Evolutionary conservation across 1,140 invertebrate genomes (phyloP), one percentile per base, ranked within the genome.

Genomic region (Copidosoma floridanum): DNA sequence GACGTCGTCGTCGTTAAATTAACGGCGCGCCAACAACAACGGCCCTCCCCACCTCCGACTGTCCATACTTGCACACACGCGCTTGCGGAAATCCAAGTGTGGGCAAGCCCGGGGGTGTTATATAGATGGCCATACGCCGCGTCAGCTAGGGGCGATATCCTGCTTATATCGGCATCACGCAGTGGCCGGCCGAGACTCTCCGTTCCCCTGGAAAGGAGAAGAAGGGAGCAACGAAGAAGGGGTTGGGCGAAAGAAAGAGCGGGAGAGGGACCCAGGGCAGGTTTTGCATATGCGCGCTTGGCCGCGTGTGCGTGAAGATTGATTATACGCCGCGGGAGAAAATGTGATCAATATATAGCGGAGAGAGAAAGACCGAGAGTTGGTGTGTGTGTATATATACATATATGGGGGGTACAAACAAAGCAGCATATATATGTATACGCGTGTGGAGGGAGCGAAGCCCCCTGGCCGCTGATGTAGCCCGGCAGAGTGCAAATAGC

Each of bases 271-370:
- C 63, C 69, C 60, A 71, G 68, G 65, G 68, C 64, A 63, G 68
- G 71, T 57, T 63, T 61, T 40, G 55, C 43, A 55, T 56, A 59
- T 66, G 41, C 61, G 65, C 64, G 55, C 61, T 65, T 62, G 55
- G 65, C 57, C 56, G 57, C 61, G 70, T 76, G 68, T 74, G 70
- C 67, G 75, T 71, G 69, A 78, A 80, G 78, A 80, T 80, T 80
- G 77, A 80, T 80, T 80, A 78, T 77, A 73, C 32, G 4, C 71
- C 72, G 67, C 70, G 71, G 69, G 73, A 75, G 76, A 79, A 79
- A 79, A 79, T 79, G 75, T 79, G 77, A 80, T 80, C 78, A 80
- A 80, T 80, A 80, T 43, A 6, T 6, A 20, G 8, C n/a, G 21
- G 40, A 41, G 16, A 18, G 4, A n/a, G n/a, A n/a, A 14, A 14